Conservation (phyloP, 2,888 invertebrate genomes). For the Ophion ventricosus region DNA sequence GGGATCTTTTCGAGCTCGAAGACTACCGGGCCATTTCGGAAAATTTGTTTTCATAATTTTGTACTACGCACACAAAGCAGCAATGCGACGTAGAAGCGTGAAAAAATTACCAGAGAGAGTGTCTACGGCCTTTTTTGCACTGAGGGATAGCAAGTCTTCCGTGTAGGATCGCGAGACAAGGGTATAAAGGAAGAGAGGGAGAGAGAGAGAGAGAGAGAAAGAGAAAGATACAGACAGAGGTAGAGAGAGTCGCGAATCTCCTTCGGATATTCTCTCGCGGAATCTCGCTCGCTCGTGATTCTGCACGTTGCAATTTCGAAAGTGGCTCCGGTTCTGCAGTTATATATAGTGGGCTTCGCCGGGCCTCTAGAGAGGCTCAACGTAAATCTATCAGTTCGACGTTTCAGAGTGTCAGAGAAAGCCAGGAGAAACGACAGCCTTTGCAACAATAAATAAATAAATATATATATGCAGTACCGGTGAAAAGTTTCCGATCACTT, state of each 20-base stretch:
- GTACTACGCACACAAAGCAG: slow-evolving; percentile 4
- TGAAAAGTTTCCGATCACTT: no score
- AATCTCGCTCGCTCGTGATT: slow-evolving; percentile 61
- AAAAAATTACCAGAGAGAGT: slow-evolving; percentile 7
- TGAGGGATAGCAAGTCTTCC: slow-evolving; percentile 29
- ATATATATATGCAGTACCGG: not conserved
- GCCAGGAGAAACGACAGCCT: slow-evolving; percentile 40
- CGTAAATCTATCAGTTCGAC: slow-evolving; percentile 72
- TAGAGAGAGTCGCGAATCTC: slow-evolving; percentile 23
- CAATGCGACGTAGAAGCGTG: slow-evolving; percentile 31
- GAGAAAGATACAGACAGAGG: not conserved
- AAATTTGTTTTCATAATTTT: slow-evolving; percentile 13
- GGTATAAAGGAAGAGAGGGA: no score
- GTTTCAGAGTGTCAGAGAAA: slow-evolving; percentile 59
- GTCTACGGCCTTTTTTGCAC: slow-evolving; percentile 6
- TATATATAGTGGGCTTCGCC: slow-evolving; percentile 24
- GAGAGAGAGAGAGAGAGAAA: slow-evolving; percentile 29
- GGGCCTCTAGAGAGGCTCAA: slow-evolving; percentile 65
- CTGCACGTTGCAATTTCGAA: slow-evolving; percentile 70
- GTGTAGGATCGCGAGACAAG: not conserved
- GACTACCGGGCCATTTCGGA: not conserved
- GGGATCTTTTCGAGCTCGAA: not conserved
- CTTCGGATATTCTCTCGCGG: slow-evolving; percentile 38
- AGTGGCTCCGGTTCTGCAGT: slow-evolving; percentile 60
- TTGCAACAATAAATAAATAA: slow-evolving; percentile 7